Base-by-base conservation (phyloP, 2,113 vertebrate genomes). In the Labeo rohita region DNA sequence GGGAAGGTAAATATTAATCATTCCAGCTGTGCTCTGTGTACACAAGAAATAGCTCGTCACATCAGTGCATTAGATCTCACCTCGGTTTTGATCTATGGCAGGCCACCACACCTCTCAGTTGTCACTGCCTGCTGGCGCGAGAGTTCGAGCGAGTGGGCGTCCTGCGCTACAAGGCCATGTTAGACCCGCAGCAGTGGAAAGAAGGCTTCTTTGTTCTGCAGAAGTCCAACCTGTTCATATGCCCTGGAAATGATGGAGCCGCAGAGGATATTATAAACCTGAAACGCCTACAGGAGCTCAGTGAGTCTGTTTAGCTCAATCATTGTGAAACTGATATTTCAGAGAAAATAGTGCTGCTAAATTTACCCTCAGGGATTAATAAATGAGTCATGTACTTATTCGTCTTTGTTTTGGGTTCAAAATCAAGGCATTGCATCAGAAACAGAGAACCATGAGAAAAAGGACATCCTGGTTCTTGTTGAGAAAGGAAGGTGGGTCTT, bases 231-330 rank as follows among this genome's bases (percentile, higher is more conserved):
- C 97, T 99, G 36, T 98, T 98, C 93, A 95, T 99, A 90, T 99
- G 97, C 81, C 97, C 97, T 0, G 80, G 92, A 0, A 94, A 86
- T 0, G 94, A 94, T 2, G 94, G 94, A 0, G 96, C 96, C 0
- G 95, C 96, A 0, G 98, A 99, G 90, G 98, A 99, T 92, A 99
- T 97, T 90, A 96, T 99, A 89, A 98, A 99, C 93, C 95, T 99
- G 18, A 96, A 97, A 80, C 94, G 96, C 28, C 96, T 99, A 6
- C 98, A 99, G 91, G 98, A 99, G 90, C 97, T 99, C 90, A 98
- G 98, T 99, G 87, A 95, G 98, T 95, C 0, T 0, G 0, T 9
- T 28, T 47, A 49, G 65, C 11, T n/a, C 5, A 23, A 77, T 72
- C 65, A 50, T 52, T 10, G 13, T 84, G 36, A 68, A 43, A 52